phyloP scores from a whole-genome alignment of 1,140 invertebrate genomes.

The Leptonema lineaticorne region DNA sequence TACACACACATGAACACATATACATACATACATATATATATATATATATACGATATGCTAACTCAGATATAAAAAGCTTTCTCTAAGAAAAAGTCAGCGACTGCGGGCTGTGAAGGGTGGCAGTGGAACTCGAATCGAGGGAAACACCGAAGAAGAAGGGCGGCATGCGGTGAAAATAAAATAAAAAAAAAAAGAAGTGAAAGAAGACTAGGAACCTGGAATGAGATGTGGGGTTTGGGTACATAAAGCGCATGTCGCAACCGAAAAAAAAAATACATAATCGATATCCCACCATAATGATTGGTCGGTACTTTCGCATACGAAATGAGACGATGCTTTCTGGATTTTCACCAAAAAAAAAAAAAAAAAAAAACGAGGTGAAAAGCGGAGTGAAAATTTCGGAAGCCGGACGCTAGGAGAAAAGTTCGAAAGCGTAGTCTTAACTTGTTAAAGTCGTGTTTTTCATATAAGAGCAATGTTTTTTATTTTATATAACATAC shows the following conservation, averaged over 20 bases:
- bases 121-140: background rate
- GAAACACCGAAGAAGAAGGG: background rate
- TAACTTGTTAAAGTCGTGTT: too few relatives aligned
- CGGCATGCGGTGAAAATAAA: slow-evolving; percentile 6
- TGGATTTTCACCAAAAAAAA: too few relatives aligned
- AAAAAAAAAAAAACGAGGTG: background rate
- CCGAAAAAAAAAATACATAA: slow-evolving; percentile 40
- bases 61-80: slow-evolving; percentile 37
- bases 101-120: background rate
- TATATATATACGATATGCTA: slow-evolving; percentile 33
- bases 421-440: too few relatives aligned
- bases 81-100: slow-evolving; percentile 28
- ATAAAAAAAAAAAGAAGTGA: slow-evolving; percentile 8
- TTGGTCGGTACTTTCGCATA: slow-evolving; percentile 39
- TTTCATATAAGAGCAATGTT: too few relatives aligned
- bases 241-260: slow-evolving; percentile 41
- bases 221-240: slow-evolving; percentile 23
- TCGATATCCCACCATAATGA: slow-evolving; percentile 41
- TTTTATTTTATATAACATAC: too few relatives aligned
- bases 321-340: slow-evolving; percentile 33
- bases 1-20: too few relatives aligned
- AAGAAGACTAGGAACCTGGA: slow-evolving; percentile 17
- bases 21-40: slow-evolving; percentile 3
- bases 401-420: too few relatives aligned
- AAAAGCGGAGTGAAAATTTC: too few relatives aligned